Evolutionary conservation across 2,113 vertebrate genomes (phyloP).

Genomic region (Osmerus eperlanus): DNA sequence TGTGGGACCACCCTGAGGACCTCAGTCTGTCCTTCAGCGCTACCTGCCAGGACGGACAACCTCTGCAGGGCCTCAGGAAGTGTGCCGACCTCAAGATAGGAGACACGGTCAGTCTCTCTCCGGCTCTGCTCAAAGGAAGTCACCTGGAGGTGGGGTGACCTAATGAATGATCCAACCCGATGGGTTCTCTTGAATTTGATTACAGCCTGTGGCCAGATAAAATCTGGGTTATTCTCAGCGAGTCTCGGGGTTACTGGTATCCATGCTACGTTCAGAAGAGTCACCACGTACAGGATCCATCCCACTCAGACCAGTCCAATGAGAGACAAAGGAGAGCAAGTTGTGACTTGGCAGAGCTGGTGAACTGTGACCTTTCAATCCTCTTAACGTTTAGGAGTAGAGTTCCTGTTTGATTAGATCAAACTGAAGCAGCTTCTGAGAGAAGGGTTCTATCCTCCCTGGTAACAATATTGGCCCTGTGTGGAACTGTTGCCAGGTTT

Average conservation of each 20-base stretch:
- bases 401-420: slow-evolving; percentile 29
- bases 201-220: slow-evolving; percentile 1
- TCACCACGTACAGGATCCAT: background rate
- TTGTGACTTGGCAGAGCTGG: slow-evolving; percentile 5
- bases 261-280: background rate
- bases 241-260: background rate
- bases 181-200: background rate
- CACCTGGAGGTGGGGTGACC: background rate
- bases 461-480: background rate
- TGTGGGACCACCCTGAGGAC: slow-evolving; percentile 93
- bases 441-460: background rate
- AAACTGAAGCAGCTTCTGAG: background rate
- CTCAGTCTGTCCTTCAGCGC: slow-evolving; percentile 88
- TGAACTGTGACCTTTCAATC: slow-evolving; percentile 26
- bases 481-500: background rate
- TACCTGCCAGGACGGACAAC: slow-evolving; percentile 88
- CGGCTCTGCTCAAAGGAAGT: background rate
- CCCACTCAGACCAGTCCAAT: background rate
- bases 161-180: background rate
- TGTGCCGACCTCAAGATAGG: slow-evolving; percentile 93
- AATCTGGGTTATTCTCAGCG: background rate
- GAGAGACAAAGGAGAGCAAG: background rate
- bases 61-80: slow-evolving; percentile 85
- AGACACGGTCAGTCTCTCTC: slow-evolving; percentile 84
- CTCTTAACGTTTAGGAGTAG: background rate